Percentiles rank a stretch among this genome's conserved stretches.
Conservation (phyloP, 2,888 invertebrate genomes). For the Aethes cnicana region DNA sequence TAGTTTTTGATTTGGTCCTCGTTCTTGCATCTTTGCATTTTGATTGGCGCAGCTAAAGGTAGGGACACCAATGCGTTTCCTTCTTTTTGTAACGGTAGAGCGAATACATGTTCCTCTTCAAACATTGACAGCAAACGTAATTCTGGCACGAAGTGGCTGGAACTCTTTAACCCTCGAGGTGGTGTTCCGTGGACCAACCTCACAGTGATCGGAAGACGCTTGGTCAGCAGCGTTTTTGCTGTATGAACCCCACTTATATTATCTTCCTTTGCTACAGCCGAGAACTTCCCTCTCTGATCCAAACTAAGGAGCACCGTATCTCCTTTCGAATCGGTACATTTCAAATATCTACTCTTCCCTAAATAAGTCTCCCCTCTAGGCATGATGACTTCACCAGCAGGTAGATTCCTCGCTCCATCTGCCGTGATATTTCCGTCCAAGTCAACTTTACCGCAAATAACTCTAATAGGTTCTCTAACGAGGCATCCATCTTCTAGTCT, state of each 20-base stretch:
- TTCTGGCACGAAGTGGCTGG: slow-evolving; percentile 92
- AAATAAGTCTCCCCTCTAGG: slow-evolving; percentile 87
- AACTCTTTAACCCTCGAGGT: slow-evolving; percentile 91
- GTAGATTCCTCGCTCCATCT: slow-evolving; percentile 87
- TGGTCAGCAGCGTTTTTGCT: slow-evolving; percentile 92
- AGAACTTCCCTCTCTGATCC: slow-evolving; percentile 95
- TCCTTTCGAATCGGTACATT: slow-evolving; percentile 93
- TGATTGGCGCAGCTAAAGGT: slow-evolving; percentile 92
- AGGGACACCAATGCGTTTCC: slow-evolving; percentile 90
- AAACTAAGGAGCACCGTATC: slow-evolving; percentile 91
- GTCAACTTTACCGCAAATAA: slow-evolving; percentile 84
- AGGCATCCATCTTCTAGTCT: slow-evolving; percentile 89
- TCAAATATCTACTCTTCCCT: slow-evolving; percentile 90
- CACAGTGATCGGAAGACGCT: slow-evolving; percentile 95
- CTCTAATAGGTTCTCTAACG: slow-evolving; percentile 90
- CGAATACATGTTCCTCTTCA: slow-evolving; percentile 93
- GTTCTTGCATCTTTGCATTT: slow-evolving; percentile 91
- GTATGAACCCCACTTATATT: slow-evolving; percentile 97
- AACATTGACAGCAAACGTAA: slow-evolving; percentile 91
- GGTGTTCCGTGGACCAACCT: slow-evolving; percentile 94
- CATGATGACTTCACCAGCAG: slow-evolving; percentile 92
- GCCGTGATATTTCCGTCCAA: slow-evolving; percentile 84
- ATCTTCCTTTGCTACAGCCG: slow-evolving; percentile 94
- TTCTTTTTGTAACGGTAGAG: slow-evolving; percentile 91
- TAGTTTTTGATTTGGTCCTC: slow-evolving; percentile 89